These are phyloP conservation scores for Rhabdornis inornatus DNA, from an alignment of 2,113 vertebrate genomes.

Conservation along the genomic window DNA sequence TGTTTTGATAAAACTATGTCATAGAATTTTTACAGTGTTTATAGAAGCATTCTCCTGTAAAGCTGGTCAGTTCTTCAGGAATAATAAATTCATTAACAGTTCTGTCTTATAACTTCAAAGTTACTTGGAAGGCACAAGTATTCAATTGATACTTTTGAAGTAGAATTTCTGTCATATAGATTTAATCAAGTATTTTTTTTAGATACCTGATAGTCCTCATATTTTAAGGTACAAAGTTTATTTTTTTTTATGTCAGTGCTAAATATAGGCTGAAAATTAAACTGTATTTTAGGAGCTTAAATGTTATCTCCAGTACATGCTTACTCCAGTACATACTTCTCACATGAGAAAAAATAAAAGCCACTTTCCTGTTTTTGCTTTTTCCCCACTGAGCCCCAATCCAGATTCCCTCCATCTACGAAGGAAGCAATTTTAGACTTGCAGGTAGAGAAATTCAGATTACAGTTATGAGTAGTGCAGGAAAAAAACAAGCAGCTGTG, in stretches of 20 bases:
- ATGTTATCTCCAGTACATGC: not conserved
- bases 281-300: not conserved
- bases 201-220: not conserved
- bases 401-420: not conserved
- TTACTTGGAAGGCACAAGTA: not conserved
- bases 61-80: not conserved
- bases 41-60: not conserved
- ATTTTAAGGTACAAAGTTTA: not conserved
- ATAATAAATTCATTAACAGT: not conserved
- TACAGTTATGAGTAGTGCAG: not conserved
- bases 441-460: not conserved
- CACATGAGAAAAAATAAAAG: not conserved
- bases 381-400: fast-evolving
- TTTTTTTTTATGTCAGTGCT: not conserved
- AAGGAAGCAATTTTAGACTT: not conserved
- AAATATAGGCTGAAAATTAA: not conserved
- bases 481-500: not conserved
- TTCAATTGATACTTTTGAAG: not conserved
- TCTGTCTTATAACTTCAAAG: not conserved
- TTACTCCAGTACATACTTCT: not conserved
- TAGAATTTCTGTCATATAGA: not conserved
- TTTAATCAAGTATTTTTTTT: not conserved
- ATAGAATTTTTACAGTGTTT: not conserved
- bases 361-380: not conserved
- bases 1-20: not conserved